These are phyloP conservation scores for Tholera decimalis DNA, from an alignment of 2,888 invertebrate species.

Conservation along the genomic window DNA sequence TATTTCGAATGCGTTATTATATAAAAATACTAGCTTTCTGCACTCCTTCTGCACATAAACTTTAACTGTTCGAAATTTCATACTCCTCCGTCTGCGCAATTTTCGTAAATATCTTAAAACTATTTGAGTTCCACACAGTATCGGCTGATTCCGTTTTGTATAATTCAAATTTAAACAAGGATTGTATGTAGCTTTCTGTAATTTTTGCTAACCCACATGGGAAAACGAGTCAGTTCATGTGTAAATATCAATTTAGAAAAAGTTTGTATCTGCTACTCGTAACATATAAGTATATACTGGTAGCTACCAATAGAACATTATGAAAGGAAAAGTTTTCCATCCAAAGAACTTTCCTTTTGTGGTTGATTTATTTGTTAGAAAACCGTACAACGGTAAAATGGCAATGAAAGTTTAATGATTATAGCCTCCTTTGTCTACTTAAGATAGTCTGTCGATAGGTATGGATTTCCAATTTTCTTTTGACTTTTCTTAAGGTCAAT, in stretches of 20 bases:
- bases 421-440: constrained; percentile 34
- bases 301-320: constrained; percentile 18
- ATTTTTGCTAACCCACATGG: too few relatives aligned
- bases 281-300: constrained; percentile 19
- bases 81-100: too few relatives aligned
- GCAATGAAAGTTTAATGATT: constrained; percentile 59
- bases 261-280: background rate
- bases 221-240: background rate
- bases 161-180: too few relatives aligned
- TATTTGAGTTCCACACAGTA: too few relatives aligned
- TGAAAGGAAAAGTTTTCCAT: constrained; percentile 36
- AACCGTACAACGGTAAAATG: constrained; percentile 43
- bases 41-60: too few relatives aligned
- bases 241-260: background rate
- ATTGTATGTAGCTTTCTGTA: too few relatives aligned
- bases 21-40: too few relatives aligned
- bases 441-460: constrained; percentile 26
- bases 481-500: background rate
- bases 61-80: too few relatives aligned
- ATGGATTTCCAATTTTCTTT: constrained; percentile 29
- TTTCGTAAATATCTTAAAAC: too few relatives aligned
- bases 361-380: constrained; percentile 53
- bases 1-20: too few relatives aligned
- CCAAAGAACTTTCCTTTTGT: constrained; percentile 44
- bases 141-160: too few relatives aligned